phyloP scores from a whole-genome alignment of 2,113 vertebrate species.

The Heliornis fulica region DNA sequence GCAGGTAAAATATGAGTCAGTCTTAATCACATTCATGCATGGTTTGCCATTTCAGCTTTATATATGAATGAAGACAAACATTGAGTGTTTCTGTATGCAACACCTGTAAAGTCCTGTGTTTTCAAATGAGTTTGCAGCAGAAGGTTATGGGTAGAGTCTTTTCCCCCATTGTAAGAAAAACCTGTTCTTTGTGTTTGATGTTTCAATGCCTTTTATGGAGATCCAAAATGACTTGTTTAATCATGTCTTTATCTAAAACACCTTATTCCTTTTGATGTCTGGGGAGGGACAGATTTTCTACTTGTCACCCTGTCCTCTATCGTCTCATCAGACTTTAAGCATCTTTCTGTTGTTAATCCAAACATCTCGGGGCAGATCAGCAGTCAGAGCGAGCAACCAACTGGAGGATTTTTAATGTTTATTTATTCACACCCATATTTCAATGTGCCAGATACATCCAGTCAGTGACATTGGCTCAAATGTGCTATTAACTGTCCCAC shows the following conservation, averaged over 20 bases:
- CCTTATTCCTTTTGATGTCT: not conserved
- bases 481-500: not conserved
- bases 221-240: not conserved
- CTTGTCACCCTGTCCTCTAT: not conserved
- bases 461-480: not conserved
- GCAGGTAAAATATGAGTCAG: not conserved
- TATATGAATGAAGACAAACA: not conserved
- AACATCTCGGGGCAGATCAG: not conserved
- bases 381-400: not conserved
- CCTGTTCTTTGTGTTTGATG: slow-evolving; percentile 25
- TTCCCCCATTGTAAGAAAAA: not conserved
- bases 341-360: not conserved
- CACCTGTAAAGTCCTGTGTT: not conserved
- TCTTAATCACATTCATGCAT: not conserved
- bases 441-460: not conserved
- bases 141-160: not conserved
- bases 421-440: not conserved
- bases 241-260: not conserved
- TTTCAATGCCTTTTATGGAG: not conserved
- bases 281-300: not conserved
- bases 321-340: not conserved
- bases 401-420: not conserved
- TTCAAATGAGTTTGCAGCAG: not conserved
- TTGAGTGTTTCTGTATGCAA: not conserved
- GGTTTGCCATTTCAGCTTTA: not conserved